phyloP scores from a whole-genome alignment of 2,888 invertebrate species.

The Harpalus rufipes region DNA sequence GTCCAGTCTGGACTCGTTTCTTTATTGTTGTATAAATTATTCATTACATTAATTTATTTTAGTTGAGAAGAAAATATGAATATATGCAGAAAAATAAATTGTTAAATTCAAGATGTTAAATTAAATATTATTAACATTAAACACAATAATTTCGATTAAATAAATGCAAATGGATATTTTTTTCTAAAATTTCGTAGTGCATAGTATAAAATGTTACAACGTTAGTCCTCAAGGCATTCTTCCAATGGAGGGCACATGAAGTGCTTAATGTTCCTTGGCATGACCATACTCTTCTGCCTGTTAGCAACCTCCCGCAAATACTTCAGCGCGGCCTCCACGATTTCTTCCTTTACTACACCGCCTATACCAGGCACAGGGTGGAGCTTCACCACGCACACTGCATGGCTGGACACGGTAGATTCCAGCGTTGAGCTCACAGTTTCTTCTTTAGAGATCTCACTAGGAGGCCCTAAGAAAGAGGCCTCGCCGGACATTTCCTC shows the following conservation, averaged over 20 bases:
- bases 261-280: constrained; percentile 86
- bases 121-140: no score
- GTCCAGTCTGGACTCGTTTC: no score
- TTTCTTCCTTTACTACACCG: constrained; percentile 77
- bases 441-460: not conserved
- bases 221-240: constrained; percentile 67
- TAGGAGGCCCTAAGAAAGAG: not conserved
- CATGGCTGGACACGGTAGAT: not conserved
- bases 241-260: constrained; percentile 85
- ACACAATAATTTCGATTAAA: no score
- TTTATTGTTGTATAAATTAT: no score
- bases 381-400: constrained; percentile 71
- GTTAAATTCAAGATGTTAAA: no score
- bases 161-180: no score
- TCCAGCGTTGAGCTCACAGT: constrained; percentile 4
- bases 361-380: constrained; percentile 83
- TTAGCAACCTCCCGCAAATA: constrained; percentile 79
- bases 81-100: no score
- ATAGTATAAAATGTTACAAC: not conserved
- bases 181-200: no score
- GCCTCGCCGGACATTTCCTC: constrained; percentile 5
- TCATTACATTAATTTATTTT: no score
- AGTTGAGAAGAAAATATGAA: no score
- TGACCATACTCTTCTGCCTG: constrained; percentile 83
- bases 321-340: constrained; percentile 78